These are phyloP conservation scores for Spisula subtruncata DNA, from an alignment of 2,888 invertebrate species.

Conservation along the genomic window DNA sequence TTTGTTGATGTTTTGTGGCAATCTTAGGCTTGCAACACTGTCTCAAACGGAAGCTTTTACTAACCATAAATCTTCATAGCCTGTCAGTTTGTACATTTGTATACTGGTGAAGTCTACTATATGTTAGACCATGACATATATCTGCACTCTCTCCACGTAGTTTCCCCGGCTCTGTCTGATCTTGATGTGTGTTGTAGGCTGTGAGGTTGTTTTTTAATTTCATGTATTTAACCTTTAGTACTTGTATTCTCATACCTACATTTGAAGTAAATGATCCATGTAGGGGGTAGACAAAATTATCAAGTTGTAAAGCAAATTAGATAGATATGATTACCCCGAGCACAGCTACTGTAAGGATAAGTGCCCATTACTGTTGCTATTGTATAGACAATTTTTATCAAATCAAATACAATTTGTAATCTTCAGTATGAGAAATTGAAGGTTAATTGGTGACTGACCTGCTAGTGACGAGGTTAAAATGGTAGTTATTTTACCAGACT, in stretches of 20 bases:
- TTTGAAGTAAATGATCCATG: conserved; percentile 33
- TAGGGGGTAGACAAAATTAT: conserved; percentile 44
- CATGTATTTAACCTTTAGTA: conserved; percentile 35
- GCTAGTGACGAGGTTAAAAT: not conserved
- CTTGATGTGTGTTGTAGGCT: not conserved
- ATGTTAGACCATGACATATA: not conserved
- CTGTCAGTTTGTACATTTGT: not conserved
- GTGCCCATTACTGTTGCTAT: conserved; percentile 37
- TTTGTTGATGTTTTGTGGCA: no score
- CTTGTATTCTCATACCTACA: not conserved
- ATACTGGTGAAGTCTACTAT: not conserved
- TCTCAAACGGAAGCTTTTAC: no score
- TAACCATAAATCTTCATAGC: no score
- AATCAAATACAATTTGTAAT: conserved; percentile 54
- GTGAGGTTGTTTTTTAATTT: not conserved
- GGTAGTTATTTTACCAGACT: not conserved
- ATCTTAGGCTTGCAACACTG: no score
- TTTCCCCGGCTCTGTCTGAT: not conserved
- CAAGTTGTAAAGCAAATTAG: conserved; percentile 29
- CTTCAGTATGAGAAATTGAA: conserved; percentile 32
- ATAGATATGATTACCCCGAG: conserved; percentile 41
- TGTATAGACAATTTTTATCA: conserved; percentile 48
- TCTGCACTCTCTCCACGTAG: not conserved
- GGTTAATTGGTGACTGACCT: conserved; percentile 30
- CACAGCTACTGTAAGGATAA: conserved; percentile 36